phyloP scores from a whole-genome alignment of 2,797 vertebrate genomes.

The Phataginus tetradactyla region DNA sequence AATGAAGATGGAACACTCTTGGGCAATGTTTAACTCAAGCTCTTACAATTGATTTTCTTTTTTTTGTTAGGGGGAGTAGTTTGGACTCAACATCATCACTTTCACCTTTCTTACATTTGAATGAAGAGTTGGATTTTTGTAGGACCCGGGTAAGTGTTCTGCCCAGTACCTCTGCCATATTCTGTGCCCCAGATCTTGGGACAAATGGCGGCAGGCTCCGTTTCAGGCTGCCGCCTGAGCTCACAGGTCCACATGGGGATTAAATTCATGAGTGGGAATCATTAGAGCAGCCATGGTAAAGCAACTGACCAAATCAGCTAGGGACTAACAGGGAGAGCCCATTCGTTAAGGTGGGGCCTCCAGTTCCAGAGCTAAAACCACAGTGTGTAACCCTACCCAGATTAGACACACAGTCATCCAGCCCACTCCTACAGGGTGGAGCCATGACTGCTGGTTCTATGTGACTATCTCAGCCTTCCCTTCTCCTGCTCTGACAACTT shows the following conservation, averaged over 20 bases:
- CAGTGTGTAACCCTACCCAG: background rate
- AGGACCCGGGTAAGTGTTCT: background rate
- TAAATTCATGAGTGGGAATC: background rate
- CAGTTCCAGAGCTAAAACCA: background rate
- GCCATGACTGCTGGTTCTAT: background rate
- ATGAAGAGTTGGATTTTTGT: background rate
- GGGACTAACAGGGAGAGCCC: background rate
- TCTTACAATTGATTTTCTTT: background rate
- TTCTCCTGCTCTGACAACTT: background rate
- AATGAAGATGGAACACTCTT: background rate
- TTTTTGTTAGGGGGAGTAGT: background rate
- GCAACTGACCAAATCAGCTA: background rate
- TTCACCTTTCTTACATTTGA: background rate
- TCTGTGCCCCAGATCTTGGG: background rate
- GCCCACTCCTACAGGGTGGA: background rate
- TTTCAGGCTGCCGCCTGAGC: background rate
- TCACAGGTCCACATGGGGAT: background rate
- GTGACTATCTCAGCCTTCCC: background rate
- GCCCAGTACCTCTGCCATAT: background rate
- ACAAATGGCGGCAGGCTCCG: background rate
- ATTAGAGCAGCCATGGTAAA: background rate
- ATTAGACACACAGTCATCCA: background rate
- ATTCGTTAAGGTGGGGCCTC: background rate
- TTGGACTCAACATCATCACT: background rate
- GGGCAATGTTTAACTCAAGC: background rate